Evolutionary conservation across 2,113 vertebrate genomes (phyloP).

Genomic region (Sardina pilchardus): DNA sequence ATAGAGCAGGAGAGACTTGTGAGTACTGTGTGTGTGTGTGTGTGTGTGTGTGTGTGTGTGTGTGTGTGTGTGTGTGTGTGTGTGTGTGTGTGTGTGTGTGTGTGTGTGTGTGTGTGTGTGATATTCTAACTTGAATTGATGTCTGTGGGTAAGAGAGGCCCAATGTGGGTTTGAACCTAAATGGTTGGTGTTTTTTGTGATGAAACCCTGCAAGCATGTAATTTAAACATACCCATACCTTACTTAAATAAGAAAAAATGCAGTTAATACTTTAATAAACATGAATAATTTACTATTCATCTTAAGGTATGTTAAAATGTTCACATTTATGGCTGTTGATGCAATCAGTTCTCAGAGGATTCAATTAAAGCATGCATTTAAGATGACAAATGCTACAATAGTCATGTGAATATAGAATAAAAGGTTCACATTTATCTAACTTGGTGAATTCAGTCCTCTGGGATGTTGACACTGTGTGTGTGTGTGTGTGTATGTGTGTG

Average conservation of each 20-base stretch:
- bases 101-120: not conserved
- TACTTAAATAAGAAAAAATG: too few relatives aligned
- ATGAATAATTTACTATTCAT: not conserved
- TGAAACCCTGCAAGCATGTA: too few relatives aligned
- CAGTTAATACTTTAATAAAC: not conserved
- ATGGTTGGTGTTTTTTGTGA: too few relatives aligned
- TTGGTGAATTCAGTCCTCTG: not conserved
- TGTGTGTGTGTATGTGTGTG: not conserved
- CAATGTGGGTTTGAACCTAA: too few relatives aligned
- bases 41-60: not conserved
- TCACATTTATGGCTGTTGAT: not conserved
- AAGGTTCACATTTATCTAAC: not conserved
- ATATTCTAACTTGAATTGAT: too few relatives aligned
- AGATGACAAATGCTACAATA: too few relatives aligned
- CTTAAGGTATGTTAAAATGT: not conserved
- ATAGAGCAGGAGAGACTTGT: conserved; percentile 80
- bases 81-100: conserved; percentile 18
- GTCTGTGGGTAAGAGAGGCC: too few relatives aligned
- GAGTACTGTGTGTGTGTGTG: conserved; percentile 24
- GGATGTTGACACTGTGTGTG: not conserved
- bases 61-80: conserved; percentile 48
- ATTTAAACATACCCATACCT: too few relatives aligned
- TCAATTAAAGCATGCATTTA: too few relatives aligned
- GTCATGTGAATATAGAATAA: not conserved
- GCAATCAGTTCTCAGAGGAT: too few relatives aligned